phyloP scores from a whole-genome alignment of 2,113 vertebrate genomes.

The Rattus rattus region DNA sequence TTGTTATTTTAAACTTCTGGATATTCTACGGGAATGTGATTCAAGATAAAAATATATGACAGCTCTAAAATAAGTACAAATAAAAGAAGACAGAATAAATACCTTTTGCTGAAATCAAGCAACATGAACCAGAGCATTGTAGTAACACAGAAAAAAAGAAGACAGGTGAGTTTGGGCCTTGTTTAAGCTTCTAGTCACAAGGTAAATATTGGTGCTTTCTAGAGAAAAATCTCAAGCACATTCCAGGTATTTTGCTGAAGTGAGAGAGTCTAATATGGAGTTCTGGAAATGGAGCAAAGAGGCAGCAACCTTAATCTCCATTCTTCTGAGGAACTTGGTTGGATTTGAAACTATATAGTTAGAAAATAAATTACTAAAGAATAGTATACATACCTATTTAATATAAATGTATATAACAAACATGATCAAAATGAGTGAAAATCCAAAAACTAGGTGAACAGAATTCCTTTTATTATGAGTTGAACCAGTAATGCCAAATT shows the following conservation, averaged over 20 bases:
- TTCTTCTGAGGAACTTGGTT: background rate
- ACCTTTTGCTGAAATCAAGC: background rate
- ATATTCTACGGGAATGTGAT: background rate
- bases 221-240: background rate
- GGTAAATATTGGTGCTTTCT: background rate
- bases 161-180: background rate
- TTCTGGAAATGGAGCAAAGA: background rate
- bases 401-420: background rate
- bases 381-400: background rate
- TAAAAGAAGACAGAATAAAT: background rate
- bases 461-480: background rate
- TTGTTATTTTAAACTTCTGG: background rate
- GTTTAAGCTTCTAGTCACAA: background rate
- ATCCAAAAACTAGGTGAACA: rapidly evolving
- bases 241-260: background rate
- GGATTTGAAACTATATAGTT: too few relatives aligned
- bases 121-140: rapidly evolving
- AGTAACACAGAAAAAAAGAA: background rate
- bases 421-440: background rate
- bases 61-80: background rate
- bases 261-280: background rate
- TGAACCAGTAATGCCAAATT: background rate
- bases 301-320: background rate
- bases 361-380: background rate
- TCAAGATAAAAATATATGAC: background rate